Percentiles rank a stretch among this genome's conserved stretches.
These are phyloP conservation scores for Tetramorium parvispinum DNA, from an alignment of 1,140 invertebrate genomes.

Conservation along the genomic window DNA sequence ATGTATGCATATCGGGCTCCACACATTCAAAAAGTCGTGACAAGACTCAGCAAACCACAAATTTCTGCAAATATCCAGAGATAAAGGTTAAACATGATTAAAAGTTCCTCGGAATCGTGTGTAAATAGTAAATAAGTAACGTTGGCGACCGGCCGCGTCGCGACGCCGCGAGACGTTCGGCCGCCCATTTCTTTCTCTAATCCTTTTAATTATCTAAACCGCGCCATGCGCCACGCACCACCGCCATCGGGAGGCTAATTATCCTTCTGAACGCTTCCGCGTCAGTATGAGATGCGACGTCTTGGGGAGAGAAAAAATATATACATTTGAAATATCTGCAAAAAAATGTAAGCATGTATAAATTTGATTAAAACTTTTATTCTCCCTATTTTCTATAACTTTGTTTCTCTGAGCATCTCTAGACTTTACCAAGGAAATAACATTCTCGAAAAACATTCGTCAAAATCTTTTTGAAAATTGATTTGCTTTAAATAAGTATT, in stretches of 20 bases:
- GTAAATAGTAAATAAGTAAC: constrained; percentile 58
- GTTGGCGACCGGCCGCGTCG: constrained; percentile 47
- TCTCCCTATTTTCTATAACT: not conserved
- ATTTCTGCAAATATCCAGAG: constrained; percentile 85
- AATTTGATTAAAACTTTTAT: not conserved
- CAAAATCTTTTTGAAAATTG: not conserved
- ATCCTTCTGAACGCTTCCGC: constrained; percentile 6
- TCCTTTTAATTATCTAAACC: constrained; percentile 59
- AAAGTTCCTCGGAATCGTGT: constrained; percentile 83
- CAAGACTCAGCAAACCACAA: constrained; percentile 86
- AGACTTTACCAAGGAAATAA: not conserved
- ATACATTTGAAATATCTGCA: not conserved
- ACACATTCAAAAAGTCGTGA: constrained; percentile 86
- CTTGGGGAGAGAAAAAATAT: constrained; percentile 4
- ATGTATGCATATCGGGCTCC: constrained; percentile 80
- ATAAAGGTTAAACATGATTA: constrained; percentile 85
- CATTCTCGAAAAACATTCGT: not conserved
- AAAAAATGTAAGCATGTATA: not conserved
- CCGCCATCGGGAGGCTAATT: constrained; percentile 36
- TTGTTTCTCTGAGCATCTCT: not conserved
- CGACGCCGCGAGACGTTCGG: constrained; percentile 52
- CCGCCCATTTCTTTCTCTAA: constrained; percentile 49
- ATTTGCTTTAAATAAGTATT: not conserved
- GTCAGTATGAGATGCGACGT: not conserved
- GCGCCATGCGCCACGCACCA: constrained; percentile 44